These are phyloP conservation scores for Dynastes grantii DNA, from an alignment of 2,888 invertebrate species.

Conservation along the genomic window DNA sequence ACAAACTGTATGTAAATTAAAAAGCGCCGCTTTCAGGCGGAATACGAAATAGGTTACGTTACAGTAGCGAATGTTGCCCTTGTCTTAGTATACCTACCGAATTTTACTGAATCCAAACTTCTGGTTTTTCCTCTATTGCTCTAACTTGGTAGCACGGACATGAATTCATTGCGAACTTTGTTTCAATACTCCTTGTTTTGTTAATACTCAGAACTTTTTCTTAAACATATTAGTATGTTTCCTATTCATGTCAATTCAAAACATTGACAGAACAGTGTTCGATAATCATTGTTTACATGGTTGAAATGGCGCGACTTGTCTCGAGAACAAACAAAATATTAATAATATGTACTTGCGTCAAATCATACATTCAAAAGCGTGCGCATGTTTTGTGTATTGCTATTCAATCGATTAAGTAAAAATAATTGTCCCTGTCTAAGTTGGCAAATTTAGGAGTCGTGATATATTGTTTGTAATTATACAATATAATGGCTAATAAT, in stretches of 20 bases:
- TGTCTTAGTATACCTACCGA: no score
- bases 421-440: background rate
- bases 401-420: background rate
- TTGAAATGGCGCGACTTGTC: background rate
- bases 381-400: background rate
- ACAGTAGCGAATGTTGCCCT: no score
- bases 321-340: background rate
- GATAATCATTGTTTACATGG: conserved; percentile 1
- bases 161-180: background rate
- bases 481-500: background rate
- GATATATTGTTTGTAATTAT: background rate
- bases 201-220: background rate
- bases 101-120: no score
- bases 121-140: background rate
- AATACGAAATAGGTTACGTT: no score
- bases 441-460: conserved; percentile 1
- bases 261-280: background rate
- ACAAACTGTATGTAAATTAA: no score
- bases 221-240: background rate
- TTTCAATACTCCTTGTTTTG: background rate
- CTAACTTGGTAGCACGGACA: background rate
- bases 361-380: background rate
- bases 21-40: no score
- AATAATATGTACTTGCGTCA: background rate
- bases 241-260: background rate